Conservation (phyloP, 1,140 invertebrate genomes). For the Marisa cornuarietis region DNA sequence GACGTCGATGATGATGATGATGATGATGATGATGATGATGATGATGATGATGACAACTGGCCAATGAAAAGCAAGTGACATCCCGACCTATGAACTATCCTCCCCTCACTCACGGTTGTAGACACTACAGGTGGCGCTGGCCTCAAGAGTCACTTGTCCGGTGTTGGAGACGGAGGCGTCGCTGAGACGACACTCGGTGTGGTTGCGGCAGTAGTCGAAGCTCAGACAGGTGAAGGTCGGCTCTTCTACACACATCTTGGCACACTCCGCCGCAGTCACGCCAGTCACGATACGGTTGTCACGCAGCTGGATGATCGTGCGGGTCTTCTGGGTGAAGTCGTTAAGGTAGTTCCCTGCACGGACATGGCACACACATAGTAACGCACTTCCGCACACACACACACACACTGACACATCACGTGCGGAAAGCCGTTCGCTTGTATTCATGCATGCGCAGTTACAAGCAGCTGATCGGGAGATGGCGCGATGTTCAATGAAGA, state of each 20-base stretch:
- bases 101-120: constrained; percentile 44
- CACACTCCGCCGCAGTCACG: constrained; percentile 45
- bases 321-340: constrained; percentile 40
- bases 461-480: no score
- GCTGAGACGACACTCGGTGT: constrained; percentile 45
- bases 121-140: constrained; percentile 44
- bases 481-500: no score
- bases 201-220: constrained; percentile 54
- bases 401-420: not conserved
- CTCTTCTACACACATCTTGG: constrained; percentile 51
- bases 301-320: constrained; percentile 30
- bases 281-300: constrained; percentile 46
- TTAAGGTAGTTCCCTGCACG: constrained; percentile 47
- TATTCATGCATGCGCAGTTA: no score
- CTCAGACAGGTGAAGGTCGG: constrained; percentile 44
- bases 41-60: no score
- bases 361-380: not conserved
- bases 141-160: constrained; percentile 41
- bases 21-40: no score
- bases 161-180: constrained; percentile 34
- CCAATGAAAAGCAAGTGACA: no score
- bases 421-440: no score
- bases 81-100: no score
- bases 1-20: no score
- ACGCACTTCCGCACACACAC: not conserved